Evolutionary conservation across 2,113 vertebrate species (phyloP).

Genomic region (Notechis scutatus): DNA sequence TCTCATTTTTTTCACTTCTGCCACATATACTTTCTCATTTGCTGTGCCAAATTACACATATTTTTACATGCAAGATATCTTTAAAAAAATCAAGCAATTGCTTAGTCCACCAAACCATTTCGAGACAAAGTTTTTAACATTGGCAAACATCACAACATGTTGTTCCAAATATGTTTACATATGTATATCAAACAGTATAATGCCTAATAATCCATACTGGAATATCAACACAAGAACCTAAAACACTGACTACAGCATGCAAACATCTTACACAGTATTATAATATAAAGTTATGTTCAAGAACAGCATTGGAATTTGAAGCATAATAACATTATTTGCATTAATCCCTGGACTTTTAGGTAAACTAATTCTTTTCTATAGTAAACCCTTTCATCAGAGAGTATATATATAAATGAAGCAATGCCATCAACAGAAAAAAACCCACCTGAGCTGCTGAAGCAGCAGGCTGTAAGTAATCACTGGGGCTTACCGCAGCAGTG

Average conservation of each 20-base stretch:
- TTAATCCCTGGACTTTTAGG: neutral
- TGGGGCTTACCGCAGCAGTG: constrained; percentile 92
- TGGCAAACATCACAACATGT: neutral
- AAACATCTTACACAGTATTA: neutral
- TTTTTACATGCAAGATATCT: neutral
- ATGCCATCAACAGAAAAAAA: neutral
- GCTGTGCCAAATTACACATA: neutral
- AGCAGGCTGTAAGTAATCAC: constrained; percentile 93
- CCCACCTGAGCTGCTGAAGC: constrained; percentile 83
- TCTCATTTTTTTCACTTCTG: neutral
- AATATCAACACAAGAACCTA: neutral
- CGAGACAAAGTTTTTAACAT: neutral
- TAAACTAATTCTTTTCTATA: neutral
- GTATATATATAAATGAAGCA: neutral
- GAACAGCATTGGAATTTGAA: neutral
- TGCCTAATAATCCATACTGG: neutral
- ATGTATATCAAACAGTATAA: neutral
- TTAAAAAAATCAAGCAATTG: neutral
- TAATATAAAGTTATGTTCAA: neutral
- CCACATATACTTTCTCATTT: neutral
- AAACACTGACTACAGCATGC: neutral
- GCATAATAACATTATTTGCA: neutral
- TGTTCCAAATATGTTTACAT: neutral
- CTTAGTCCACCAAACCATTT: neutral
- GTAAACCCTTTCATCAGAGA: neutral